phyloP scores from a whole-genome alignment of 2,113 vertebrate species.

The Gorsachius goisagi region DNA sequence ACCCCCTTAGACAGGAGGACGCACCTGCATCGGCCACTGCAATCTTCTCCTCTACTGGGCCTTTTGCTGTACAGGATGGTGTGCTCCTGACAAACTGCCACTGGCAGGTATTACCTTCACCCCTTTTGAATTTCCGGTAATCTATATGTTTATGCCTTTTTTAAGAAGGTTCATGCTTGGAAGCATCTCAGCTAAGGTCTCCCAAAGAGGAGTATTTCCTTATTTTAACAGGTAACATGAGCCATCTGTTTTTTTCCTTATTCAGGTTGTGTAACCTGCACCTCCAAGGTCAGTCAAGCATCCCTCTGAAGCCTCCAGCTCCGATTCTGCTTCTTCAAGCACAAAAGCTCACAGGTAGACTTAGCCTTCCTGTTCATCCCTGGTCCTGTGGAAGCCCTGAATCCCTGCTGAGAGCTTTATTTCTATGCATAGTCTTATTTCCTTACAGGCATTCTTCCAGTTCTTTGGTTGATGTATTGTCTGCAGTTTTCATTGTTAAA shows the following conservation, averaged over 20 bases:
- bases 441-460: not conserved
- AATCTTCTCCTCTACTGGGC: not conserved
- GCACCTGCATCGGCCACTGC: accelerated
- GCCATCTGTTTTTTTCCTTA: not conserved
- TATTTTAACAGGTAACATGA: not conserved
- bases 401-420: not conserved
- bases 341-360: not conserved
- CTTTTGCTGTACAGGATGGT: not conserved
- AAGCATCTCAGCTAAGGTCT: not conserved
- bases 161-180: not conserved
- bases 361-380: not conserved
- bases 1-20: not conserved
- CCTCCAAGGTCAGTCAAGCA: not conserved
- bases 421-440: not conserved
- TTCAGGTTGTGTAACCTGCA: not conserved
- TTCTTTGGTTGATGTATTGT: not conserved
- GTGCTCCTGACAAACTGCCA: not conserved
- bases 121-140: not conserved
- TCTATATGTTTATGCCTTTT: not conserved
- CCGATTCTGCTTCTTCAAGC: not conserved
- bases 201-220: not conserved
- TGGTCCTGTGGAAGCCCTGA: not conserved
- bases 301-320: not conserved
- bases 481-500: not conserved
- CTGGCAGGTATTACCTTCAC: not conserved